phyloP scores from a whole-genome alignment of 2,888 invertebrate genomes.

The Andrena flavipes region DNA sequence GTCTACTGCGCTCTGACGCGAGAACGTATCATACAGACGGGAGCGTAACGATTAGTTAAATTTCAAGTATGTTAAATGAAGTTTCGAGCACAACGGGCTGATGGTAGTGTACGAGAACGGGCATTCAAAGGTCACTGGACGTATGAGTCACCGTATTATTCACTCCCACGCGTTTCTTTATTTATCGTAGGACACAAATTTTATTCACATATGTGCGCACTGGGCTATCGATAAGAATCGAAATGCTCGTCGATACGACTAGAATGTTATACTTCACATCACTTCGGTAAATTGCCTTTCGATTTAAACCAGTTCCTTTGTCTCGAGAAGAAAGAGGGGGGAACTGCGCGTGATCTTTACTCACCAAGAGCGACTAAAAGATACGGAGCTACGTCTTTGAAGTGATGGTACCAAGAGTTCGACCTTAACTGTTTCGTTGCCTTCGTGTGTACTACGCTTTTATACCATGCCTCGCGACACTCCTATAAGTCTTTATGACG shows the following conservation, averaged over 20 bases:
- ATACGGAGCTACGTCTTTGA: conserved; percentile 40
- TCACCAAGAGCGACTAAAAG: conserved; percentile 44
- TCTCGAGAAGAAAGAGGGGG: too few relatives aligned
- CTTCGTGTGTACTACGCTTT: conserved; percentile 49
- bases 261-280: background rate
- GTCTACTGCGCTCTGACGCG: too few relatives aligned
- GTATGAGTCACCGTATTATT: background rate
- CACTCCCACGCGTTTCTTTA: background rate
- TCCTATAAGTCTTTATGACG: background rate
- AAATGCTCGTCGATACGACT: background rate
- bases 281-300: background rate
- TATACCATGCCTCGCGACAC: conserved; percentile 56
- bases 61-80: background rate
- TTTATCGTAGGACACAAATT: too few relatives aligned
- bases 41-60: background rate
- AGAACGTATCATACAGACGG: too few relatives aligned
- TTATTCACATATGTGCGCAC: too few relatives aligned
- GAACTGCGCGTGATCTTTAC: conserved; percentile 38
- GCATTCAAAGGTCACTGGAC: conserved; percentile 41
- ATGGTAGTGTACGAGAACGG: background rate
- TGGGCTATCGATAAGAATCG: background rate
- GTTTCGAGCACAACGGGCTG: background rate
- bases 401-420: conserved; percentile 42
- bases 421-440: conserved; percentile 63
- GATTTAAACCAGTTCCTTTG: background rate